Percentiles rank a stretch among this genome's conserved stretches.
Evolutionary conservation across 2,113 vertebrate genomes (phyloP).

Genomic region (Garra rufa): DNA sequence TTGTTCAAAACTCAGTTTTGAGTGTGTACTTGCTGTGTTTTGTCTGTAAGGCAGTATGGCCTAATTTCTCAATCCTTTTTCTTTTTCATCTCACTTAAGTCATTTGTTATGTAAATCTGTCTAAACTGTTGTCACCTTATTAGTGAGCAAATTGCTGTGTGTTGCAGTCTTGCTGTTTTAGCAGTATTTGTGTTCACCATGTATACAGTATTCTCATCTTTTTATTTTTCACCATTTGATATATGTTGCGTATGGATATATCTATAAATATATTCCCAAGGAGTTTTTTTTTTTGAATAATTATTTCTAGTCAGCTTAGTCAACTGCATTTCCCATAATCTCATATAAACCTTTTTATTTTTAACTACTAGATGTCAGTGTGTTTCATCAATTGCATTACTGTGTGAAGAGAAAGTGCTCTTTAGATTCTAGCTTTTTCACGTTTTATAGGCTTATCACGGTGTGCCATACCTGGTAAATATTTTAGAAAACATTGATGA

Average conservation of each 20-base stretch:
- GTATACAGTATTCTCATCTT: not conserved
- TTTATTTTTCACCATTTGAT: slow-evolving; percentile 2
- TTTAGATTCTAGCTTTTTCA: not conserved
- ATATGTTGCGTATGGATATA: not conserved
- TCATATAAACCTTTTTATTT: not conserved
- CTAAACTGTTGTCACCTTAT: not conserved
- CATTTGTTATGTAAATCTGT: not conserved
- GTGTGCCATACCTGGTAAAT: not conserved
- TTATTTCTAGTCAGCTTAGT: not conserved
- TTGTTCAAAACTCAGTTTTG: not conserved
- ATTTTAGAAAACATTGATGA: not conserved
- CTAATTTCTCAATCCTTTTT: not conserved
- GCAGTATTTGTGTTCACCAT: slow-evolving; percentile 15
- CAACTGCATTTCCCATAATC: slow-evolving; percentile 49
- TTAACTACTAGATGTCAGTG: not conserved
- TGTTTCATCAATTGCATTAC: slow-evolving; percentile 25
- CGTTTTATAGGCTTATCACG: not conserved
- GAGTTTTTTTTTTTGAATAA: not conserved
- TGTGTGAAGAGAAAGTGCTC: not conserved
- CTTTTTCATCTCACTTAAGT: not conserved
- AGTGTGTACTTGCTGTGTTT: not conserved
- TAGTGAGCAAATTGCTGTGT: slow-evolving; percentile 19
- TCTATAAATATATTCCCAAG: not conserved
- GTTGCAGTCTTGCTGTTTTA: slow-evolving; percentile 22
- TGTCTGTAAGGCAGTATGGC: not conserved